phyloP scores from a whole-genome alignment of 2,888 invertebrate genomes.

The Aleiodes leptofemur region DNA sequence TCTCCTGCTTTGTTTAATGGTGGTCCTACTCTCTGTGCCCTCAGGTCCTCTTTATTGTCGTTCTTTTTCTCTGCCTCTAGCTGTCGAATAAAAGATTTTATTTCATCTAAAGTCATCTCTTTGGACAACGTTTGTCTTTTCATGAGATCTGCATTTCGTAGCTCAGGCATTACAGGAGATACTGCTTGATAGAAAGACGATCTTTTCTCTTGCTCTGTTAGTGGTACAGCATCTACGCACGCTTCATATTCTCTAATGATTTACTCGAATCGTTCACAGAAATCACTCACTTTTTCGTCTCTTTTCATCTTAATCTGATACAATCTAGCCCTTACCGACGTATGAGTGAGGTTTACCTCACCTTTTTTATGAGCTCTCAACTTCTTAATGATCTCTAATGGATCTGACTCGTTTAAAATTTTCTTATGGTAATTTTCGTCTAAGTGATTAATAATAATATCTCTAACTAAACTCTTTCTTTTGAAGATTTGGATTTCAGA shows the following conservation, averaged over 20 bases:
- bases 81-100: constrained; percentile 49
- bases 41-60: constrained; percentile 31
- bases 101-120: constrained; percentile 50
- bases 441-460: constrained; percentile 51
- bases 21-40: constrained; percentile 25
- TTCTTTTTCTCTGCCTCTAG: constrained; percentile 45
- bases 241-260: constrained; percentile 52
- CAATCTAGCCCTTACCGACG: constrained; percentile 49
- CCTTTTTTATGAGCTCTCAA: constrained; percentile 44
- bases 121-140: constrained; percentile 27
- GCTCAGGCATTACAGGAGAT: constrained; percentile 29
- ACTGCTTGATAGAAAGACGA: constrained; percentile 49
- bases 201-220: constrained; percentile 52
- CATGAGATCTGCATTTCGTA: constrained; percentile 44
- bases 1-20: neutral
- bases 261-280: constrained; percentile 49
- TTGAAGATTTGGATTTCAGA: constrained; percentile 17
- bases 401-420: constrained; percentile 50
- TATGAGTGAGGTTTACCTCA: constrained; percentile 48
- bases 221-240: constrained; percentile 43
- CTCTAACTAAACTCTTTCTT: constrained; percentile 46
- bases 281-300: constrained; percentile 51
- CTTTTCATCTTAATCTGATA: constrained; percentile 50
- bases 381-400: constrained; percentile 49
- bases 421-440: constrained; percentile 53